Evolutionary conservation across 2,797 vertebrate species (phyloP).

Genomic region (Morelia viridis): DNA sequence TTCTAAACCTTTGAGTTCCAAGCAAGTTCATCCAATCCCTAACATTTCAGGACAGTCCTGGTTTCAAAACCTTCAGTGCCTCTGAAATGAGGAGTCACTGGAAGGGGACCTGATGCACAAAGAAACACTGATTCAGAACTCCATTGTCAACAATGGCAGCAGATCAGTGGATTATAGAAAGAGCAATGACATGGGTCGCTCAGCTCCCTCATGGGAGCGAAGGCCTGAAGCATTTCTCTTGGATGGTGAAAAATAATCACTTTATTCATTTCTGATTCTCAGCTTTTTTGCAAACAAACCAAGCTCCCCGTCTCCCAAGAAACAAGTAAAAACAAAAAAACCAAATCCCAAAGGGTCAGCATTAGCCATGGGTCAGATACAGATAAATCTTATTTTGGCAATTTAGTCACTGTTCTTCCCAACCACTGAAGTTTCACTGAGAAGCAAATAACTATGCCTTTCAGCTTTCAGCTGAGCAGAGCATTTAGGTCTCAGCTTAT

Average conservation of each 20-base stretch:
- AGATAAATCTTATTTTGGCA: conserved; percentile 4
- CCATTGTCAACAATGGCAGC: background rate
- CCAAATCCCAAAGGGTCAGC: background rate
- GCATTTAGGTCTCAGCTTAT: background rate
- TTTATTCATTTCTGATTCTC: background rate
- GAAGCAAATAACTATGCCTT: background rate
- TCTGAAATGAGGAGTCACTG: background rate
- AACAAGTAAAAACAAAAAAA: background rate
- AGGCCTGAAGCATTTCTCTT: background rate
- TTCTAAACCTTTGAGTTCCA: background rate
- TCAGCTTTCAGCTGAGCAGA: conserved; percentile 1
- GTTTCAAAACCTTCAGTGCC: background rate
- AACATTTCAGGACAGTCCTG: background rate
- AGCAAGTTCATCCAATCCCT: background rate
- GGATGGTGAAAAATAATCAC: background rate
- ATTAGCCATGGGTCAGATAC: background rate
- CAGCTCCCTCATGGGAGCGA: background rate
- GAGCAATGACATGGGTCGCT: background rate
- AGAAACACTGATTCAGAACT: background rate
- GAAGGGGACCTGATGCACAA: background rate
- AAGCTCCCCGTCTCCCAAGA: background rate
- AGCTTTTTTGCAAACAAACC: background rate
- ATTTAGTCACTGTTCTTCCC: background rate
- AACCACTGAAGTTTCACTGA: background rate
- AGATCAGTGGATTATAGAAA: background rate